Evolutionary conservation across 2,888 invertebrate genomes (phyloP), one percentile per base, ranked within the genome.

Genomic region (Anthrax anthrax): DNA sequence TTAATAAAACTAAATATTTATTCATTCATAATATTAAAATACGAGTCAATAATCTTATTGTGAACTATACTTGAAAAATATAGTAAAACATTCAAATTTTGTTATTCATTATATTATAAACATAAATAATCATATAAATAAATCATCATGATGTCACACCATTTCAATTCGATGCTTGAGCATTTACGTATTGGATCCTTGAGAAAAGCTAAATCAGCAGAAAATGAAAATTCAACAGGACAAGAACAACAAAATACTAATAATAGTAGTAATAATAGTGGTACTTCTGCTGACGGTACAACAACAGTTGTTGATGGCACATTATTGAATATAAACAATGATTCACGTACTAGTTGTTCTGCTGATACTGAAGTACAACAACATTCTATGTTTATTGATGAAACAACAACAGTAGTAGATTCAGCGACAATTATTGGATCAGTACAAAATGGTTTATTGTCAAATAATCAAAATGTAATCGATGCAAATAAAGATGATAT

Each of bases 161-260:
- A 66, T 52, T 63, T 66, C 52, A 58, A 62, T 49, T 61, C 66
- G 55, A 64, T 66, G 60, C 52, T 66, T 44, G 65, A 65, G 54
- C 66, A 66, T 53, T 57, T 66, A 55, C 62, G 62, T 44, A 58
- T 66, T 55, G 63, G 62, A 16, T 44, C 50, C 10, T 48, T 51
- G 32, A 50, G 52, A 41, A 52, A 46, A 43, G 43, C 47, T 17
- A 52, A 52, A 47, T 39, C 48, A 32, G 38, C 48, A 32, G 50
- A 47, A 37, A 50, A 42, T 37, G 50, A 46, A 17, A 42, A 23
- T 54, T 36, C 36, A 16, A 16, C 36, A n/a, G 6, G 4, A 36
- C 5, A 36, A n/a, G 16, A 36, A 32, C 12, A 32, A 32, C 29
- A 32, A 32, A 9, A 32, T 32, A 12, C 12, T 12, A 12, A 32